These are phyloP conservation scores for Hypothenemus hampei DNA, from an alignment of 1,140 invertebrate genomes.

Conservation along the genomic window DNA sequence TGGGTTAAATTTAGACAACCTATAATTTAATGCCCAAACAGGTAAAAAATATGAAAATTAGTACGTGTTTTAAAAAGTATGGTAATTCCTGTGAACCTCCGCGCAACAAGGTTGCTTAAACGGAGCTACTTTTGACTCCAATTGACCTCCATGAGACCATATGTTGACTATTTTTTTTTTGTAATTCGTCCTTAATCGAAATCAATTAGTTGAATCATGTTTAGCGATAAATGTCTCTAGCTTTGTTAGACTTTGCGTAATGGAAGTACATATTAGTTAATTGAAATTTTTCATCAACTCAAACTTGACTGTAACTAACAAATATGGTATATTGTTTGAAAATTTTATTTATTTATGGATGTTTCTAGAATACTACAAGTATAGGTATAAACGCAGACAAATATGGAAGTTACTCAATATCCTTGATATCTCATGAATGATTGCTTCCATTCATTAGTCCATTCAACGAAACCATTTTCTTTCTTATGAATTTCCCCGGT, in stretches of 20 bases:
- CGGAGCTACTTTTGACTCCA: too few relatives aligned
- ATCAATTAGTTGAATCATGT: neutral
- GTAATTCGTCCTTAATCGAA: conserved; percentile 2
- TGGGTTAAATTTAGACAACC: too few relatives aligned
- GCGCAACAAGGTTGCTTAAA: too few relatives aligned
- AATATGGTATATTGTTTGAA: neutral
- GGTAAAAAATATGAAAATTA: too few relatives aligned
- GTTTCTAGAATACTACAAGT: neutral
- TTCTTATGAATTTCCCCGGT: too few relatives aligned
- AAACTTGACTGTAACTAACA: neutral
- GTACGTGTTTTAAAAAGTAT: too few relatives aligned
- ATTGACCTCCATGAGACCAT: conserved; percentile 5
- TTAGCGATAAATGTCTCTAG: neutral
- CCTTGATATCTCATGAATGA: too few relatives aligned
- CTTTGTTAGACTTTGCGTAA: neutral
- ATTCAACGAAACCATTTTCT: neutral
- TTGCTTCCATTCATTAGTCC: neutral
- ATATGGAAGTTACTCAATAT: neutral
- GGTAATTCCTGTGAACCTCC: too few relatives aligned
- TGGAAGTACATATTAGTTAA: neutral
- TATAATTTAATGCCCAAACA: too few relatives aligned
- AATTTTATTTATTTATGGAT: neutral
- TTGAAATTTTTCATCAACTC: neutral
- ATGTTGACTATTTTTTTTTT: conserved; percentile 2
- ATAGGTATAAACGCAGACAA: neutral